Base-by-base conservation (phyloP, 2,888 invertebrate genomes). In the Holacanthella duospinosa region DNA sequence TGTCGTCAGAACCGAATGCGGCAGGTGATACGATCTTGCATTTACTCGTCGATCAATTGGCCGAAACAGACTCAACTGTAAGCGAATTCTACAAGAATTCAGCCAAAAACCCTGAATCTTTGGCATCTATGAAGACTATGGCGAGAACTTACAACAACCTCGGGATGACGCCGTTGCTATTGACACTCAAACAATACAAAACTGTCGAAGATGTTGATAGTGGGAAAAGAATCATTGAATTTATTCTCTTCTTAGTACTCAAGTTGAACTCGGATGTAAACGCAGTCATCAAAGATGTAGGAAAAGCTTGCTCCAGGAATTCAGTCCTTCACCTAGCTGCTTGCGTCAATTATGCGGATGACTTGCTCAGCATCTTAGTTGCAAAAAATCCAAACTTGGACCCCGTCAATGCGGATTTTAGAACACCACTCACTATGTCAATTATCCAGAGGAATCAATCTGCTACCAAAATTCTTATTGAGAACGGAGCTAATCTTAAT, bases 391-490 rank as follows among this genome's bases (percentile, higher is more conserved):
- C 66, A 12, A 53, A 62, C 12, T 36, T 70, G 25, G 71, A 70
- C 2, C 24, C 54, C 2, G 19, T 66, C 2, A 63, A 73, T 66
- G 56, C 43, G 2, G 54, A 63, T 19, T 55, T 55, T 2, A 62
- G 74, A 59, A 77, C 78, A 1, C 76, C 78, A 9, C 71, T 78
- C 2, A 69, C 75, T 16, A 54, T 70, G 1, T 76, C 77, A n/a
- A 75, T 77, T 43, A 36, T 68, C 9, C 64, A 53, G 6, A 62
- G 66, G 4, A 58, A 64, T 26, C 21, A 57, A 12, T 53, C 26
- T 0, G 62, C 59, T 0, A 66, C 68, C 1, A 66, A 62, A 54
- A 21, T 54, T 21, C 53, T 73, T 1, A 62, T 73, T 26, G 60
- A 66, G 25, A 68, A 69, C 21, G 72, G 73, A 19, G 71, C 71